These are phyloP conservation scores for Enteromius thamalakanensis DNA, from an alignment of 2,797 vertebrate species.

Conservation along the genomic window DNA sequence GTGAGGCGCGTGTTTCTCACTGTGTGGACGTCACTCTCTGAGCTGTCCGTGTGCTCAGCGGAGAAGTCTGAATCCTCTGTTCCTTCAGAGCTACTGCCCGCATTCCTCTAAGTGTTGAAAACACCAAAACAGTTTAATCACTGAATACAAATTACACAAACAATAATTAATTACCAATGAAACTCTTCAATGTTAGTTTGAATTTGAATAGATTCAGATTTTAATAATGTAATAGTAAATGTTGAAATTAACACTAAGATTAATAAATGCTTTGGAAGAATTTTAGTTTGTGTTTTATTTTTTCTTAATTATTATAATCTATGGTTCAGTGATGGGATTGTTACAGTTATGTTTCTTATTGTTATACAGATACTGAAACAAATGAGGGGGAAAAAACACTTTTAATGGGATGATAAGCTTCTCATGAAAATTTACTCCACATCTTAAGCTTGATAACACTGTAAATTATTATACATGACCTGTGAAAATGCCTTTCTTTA, in stretches of 20 bases:
- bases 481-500: not conserved
- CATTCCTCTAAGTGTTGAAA: conserved; percentile 79
- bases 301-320: not conserved
- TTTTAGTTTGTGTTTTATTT: not conserved
- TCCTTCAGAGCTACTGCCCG: conserved; percentile 96
- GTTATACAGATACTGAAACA: not conserved
- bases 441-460: not conserved
- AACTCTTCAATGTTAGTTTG: too few species aligned
- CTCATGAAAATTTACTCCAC: not conserved
- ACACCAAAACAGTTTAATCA: not conserved
- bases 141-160: not conserved
- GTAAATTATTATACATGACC: not conserved
- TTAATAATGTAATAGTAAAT: not conserved
- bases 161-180: too few species aligned
- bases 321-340: not conserved
- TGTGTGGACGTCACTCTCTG: conserved; percentile 82
- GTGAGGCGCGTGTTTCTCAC: conserved; percentile 88
- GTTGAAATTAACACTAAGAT: not conserved
- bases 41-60: conserved; percentile 88
- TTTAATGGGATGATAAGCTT: not conserved
- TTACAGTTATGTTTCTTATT: not conserved
- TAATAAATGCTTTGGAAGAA: not conserved
- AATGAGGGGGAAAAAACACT: not conserved
- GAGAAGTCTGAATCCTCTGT: conserved; percentile 98
- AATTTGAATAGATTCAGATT: not conserved